Evolutionary conservation across 2,113 vertebrate genomes (phyloP), one percentile per base, ranked within the genome.

Genomic region (Cebus imitator): DNA sequence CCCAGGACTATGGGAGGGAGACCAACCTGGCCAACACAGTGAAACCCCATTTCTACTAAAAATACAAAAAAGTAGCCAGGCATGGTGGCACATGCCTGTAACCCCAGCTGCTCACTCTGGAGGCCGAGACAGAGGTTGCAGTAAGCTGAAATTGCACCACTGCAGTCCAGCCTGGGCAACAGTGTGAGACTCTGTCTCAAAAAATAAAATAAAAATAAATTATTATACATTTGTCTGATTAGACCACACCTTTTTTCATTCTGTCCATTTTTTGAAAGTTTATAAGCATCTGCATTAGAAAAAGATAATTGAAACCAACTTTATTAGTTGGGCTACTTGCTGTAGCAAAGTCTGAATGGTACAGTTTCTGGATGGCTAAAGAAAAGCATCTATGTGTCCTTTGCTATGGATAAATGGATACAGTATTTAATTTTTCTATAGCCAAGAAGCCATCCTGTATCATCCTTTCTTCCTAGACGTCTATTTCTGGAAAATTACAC

Each of bases 381-480:
- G 83, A 58, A n/a, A 43, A 66, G 83, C 72, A 12, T 37, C 32
- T 72, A 66, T 90, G n/a, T 80, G 45, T 50, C 23, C 23, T 82
- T 82, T 50, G 43, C n/a, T 92, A 5, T 55, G 32, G 3, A 70
- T 87, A 81, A 43, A n/a, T n/a, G 72, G 57, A 32, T 81, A 40
- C 37, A 40, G 37, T 40, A 45, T 83, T 85, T 61, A 45, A 55
- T 48, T 58, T 75, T 61, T 48, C 72, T 78, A 27, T 1, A 20
- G 20, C 50, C 50, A 32, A 35, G 14, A 61, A 80, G 64, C 35
- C 20, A 58, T 79, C 35, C 43, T 72, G 30, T 57, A 8, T 40
- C 40, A 85, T 86, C 68, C 55, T 79, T 89, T 61, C 80, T 94
- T 75, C 93, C 91, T 91, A 66, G 50, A 89, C 55, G 73, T 97